Percentiles rank a stretch among this genome's conserved stretches.
Conservation (phyloP, 2,888 invertebrate species). For the Ophion obscuratus region DNA sequence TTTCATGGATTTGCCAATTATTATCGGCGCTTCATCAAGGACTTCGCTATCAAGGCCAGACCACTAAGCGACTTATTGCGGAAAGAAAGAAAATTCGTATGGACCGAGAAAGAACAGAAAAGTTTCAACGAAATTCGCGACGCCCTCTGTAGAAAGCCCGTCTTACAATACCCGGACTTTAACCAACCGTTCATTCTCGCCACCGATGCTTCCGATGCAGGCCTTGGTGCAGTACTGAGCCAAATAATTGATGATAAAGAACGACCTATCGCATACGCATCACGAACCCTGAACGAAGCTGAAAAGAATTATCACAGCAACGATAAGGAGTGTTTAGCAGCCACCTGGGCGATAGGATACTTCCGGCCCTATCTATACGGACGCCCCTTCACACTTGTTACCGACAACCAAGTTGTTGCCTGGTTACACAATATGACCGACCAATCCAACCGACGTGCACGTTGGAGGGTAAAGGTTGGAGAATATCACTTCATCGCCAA, state of each 20-base stretch:
- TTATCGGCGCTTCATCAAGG: conserved; percentile 6
- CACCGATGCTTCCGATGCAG: conserved; percentile 12
- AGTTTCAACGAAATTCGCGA: no score
- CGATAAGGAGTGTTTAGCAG: conserved; percentile 5
- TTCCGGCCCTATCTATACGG: conserved; percentile 4
- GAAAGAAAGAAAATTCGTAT: conserved; percentile 3
- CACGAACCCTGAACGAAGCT: background rate
- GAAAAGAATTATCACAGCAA: conserved; percentile 19
- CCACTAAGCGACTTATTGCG: background rate
- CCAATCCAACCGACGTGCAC: no score
- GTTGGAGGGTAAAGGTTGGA: no score
- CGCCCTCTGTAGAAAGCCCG: background rate
- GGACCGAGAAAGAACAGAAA: conserved; percentile 15
- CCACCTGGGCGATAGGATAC: conserved; percentile 2
- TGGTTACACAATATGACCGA: background rate
- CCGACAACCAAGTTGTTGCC: background rate
- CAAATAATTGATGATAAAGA: background rate
- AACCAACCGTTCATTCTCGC: conserved; percentile 9
- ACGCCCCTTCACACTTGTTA: background rate
- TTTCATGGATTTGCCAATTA: background rate
- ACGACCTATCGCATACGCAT: background rate
- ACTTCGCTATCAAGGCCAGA: background rate
- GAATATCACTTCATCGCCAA: no score
- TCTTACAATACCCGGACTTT: conserved; percentile 25
- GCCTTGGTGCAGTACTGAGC: background rate